Evolutionary conservation across 2,113 vertebrate species (phyloP).

Genomic region (Craseonycteris thonglongyai): DNA sequence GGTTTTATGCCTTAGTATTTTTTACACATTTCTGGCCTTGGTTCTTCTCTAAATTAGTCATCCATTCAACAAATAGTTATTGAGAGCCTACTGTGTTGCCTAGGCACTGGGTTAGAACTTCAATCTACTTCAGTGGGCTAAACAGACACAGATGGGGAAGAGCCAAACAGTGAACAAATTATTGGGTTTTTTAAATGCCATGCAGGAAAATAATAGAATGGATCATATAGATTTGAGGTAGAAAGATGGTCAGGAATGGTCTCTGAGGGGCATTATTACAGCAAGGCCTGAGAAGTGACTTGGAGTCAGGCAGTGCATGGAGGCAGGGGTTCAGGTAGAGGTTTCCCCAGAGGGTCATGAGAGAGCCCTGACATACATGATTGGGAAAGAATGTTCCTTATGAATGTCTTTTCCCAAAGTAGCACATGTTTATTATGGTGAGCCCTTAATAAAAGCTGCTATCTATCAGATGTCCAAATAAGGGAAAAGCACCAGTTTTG

Average conservation of each 20-base stretch:
- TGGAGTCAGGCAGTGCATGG: neutral
- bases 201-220: neutral
- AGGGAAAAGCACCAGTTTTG: neutral
- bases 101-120: neutral
- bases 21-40: conserved; percentile 62
- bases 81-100: neutral
- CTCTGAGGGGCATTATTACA: neutral
- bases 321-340: neutral
- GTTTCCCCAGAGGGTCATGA: neutral
- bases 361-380: neutral
- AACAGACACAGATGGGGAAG: neutral
- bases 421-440: neutral
- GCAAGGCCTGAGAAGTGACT: neutral
- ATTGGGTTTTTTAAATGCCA: neutral
- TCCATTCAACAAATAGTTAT: conserved; percentile 52
- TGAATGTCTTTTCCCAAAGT: neutral
- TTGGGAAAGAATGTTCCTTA: neutral
- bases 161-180: neutral
- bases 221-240: neutral
- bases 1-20: conserved; percentile 65
- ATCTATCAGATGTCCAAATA: neutral
- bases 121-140: neutral
- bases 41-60: conserved; percentile 44
- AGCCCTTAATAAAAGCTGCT: neutral
- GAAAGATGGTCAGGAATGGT: neutral